These are phyloP conservation scores for Lasioglossum baleicum DNA, from an alignment of 1,140 invertebrate genomes.

Conservation along the genomic window DNA sequence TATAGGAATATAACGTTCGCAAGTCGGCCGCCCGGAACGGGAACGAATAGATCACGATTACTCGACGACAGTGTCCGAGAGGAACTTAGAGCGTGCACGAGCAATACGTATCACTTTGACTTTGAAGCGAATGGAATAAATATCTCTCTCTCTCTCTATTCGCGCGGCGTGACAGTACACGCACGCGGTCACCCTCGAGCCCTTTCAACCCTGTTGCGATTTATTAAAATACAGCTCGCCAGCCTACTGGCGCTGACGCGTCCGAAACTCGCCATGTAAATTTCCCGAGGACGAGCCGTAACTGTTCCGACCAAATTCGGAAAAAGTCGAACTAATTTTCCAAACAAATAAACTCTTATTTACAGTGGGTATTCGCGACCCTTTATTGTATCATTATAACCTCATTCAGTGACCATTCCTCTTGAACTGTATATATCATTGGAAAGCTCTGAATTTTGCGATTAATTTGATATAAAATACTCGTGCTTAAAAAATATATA, in stretches of 20 bases:
- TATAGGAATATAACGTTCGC: conserved; percentile 53
- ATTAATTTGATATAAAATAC: no score
- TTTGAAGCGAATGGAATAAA: conserved; percentile 44
- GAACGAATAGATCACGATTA: conserved; percentile 64
- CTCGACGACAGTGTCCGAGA: conserved; percentile 44
- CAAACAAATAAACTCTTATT: no score
- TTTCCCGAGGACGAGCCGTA: not conserved
- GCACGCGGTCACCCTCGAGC: not conserved
- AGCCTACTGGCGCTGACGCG: not conserved
- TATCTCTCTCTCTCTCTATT: conserved; percentile 18
- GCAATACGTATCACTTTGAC: conserved; percentile 49
- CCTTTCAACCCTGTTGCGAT: not conserved
- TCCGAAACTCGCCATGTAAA: not conserved
- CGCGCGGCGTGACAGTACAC: not conserved
- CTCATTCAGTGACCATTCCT: no score
- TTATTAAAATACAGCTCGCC: not conserved
- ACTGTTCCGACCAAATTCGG: no score
- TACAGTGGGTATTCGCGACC: no score
- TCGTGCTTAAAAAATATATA: no score
- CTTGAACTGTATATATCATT: no score
- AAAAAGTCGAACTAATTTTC: no score
- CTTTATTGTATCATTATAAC: no score
- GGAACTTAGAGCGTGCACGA: conserved; percentile 13
- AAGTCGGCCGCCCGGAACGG: conserved; percentile 37
- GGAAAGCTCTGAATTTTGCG: no score